phyloP scores from a whole-genome alignment of 2,797 vertebrate species.

The Melanotaenia nigrans region DNA sequence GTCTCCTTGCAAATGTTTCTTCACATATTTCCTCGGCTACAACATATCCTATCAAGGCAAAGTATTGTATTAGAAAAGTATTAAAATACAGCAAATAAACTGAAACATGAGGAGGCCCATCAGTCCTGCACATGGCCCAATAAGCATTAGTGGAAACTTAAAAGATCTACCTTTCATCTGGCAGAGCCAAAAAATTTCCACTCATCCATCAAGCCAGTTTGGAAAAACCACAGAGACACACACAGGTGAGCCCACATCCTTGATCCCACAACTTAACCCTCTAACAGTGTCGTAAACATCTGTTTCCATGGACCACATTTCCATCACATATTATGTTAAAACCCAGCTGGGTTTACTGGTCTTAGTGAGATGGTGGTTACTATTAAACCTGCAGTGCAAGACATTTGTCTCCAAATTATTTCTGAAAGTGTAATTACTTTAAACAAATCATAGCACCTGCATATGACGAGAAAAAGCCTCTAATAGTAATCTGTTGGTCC shows the following conservation, averaged over 20 bases:
- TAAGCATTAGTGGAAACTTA: conserved; percentile 35
- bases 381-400: conserved; percentile 5
- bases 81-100: background rate
- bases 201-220: conserved; percentile 32
- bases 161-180: conserved; percentile 42
- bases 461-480: background rate
- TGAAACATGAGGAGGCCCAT: conserved; percentile 17
- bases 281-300: conserved; percentile 37
- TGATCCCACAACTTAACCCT: conserved; percentile 37
- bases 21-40: background rate
- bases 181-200: conserved; percentile 15
- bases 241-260: conserved; percentile 58
- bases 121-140: conserved; percentile 26
- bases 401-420: conserved; percentile 3
- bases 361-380: background rate
- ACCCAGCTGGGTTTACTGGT: conserved; percentile 2
- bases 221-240: conserved; percentile 27
- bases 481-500: background rate
- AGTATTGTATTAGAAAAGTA: background rate
- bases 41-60: background rate
- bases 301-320: conserved; percentile 29
- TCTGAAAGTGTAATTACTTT: background rate
- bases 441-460: background rate
- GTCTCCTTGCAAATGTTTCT: background rate
- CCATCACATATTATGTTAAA: conserved; percentile 4